phyloP scores from a whole-genome alignment of 2,797 vertebrate genomes.

The Cossypha polioptera region DNA sequence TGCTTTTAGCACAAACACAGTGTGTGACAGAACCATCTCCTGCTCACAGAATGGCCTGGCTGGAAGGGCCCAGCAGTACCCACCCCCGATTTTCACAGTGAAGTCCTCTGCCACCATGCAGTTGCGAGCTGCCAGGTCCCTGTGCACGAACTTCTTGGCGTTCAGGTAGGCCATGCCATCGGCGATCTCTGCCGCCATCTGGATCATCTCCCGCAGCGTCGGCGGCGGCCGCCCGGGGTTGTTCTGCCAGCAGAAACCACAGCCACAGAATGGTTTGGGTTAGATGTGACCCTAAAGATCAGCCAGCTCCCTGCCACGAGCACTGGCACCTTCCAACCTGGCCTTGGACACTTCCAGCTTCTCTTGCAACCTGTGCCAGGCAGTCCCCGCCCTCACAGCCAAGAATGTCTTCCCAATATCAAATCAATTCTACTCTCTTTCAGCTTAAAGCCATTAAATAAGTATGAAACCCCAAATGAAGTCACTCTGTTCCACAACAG shows the following conservation, averaged over 20 bases:
- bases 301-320: not conserved
- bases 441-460: not conserved
- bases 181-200: conserved; percentile 95
- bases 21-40: not conserved
- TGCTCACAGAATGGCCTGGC: accelerated
- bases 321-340: not conserved
- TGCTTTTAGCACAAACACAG: accelerated
- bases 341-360: not conserved
- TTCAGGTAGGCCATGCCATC: conserved; percentile 99
- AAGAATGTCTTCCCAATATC: not conserved
- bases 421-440: not conserved
- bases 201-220: conserved; percentile 90
- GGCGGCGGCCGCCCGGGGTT: conserved; percentile 90
- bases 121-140: conserved; percentile 96
- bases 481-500: not conserved
- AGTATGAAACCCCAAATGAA: not conserved
- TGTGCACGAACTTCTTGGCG: conserved; percentile 97
- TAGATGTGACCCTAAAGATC: not conserved
- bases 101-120: conserved; percentile 97
- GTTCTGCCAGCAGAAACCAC: conserved; percentile 72
- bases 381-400: accelerated
- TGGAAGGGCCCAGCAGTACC: not conserved
- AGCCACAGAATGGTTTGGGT: accelerated
- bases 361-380: not conserved
- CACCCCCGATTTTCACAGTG: conserved; percentile 96